Evolutionary conservation across 2,888 invertebrate species (phyloP).

Genomic region (Xanthostigma xanthostigma): DNA sequence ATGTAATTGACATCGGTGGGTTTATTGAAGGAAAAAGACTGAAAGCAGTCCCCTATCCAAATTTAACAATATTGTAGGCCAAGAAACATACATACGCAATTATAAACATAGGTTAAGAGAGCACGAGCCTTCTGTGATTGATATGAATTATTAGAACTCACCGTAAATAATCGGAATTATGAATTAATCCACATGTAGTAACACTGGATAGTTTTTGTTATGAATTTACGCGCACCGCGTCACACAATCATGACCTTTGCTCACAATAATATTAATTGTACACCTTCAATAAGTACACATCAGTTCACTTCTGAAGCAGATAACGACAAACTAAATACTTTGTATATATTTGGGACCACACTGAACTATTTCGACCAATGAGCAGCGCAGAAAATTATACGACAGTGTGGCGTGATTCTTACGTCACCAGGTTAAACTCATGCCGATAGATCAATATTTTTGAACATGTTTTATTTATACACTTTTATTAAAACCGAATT

Average conservation of each 20-base stretch:
- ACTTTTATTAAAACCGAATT: not conserved
- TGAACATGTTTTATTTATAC: not conserved
- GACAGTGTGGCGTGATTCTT: constrained; percentile 3
- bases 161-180: not conserved
- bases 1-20: too few species aligned
- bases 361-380: not conserved
- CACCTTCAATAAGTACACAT: too few species aligned
- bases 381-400: not conserved
- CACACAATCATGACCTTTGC: not conserved
- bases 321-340: not conserved
- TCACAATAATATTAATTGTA: not conserved
- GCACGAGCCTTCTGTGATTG: not conserved
- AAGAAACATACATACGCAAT: too few species aligned
- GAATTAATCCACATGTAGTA: not conserved
- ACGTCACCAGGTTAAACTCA: not conserved
- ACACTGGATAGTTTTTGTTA: not conserved
- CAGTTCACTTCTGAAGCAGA: not conserved
- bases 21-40: too few species aligned
- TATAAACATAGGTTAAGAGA: too few species aligned
- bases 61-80: too few species aligned
- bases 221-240: too few species aligned
- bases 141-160: not conserved
- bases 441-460: constrained; percentile 1
- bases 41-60: too few species aligned
- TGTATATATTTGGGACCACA: not conserved